These are phyloP conservation scores for Pristionchus fissidentatus DNA, from an alignment of 2,888 invertebrate species.

Conservation along the genomic window DNA sequence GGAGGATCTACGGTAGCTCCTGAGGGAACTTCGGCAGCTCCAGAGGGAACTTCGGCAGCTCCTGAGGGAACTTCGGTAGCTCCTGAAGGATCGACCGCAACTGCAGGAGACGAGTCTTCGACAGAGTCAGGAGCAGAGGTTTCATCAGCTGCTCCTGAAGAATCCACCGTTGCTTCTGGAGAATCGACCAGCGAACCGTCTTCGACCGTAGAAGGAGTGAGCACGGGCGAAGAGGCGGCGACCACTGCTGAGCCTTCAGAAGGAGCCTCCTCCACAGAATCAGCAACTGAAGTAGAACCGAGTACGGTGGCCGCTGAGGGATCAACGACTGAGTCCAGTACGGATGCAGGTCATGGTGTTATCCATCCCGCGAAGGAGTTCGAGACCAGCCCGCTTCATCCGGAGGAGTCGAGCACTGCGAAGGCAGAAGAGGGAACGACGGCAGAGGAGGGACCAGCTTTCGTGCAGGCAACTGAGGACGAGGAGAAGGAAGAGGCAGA, in stretches of 20 bases:
- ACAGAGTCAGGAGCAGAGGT: constrained; percentile 48
- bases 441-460: constrained; percentile 44
- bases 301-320: constrained; percentile 12
- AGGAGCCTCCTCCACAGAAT: constrained; percentile 46
- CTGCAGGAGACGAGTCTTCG: constrained; percentile 10
- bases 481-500: constrained; percentile 7
- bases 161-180: constrained; percentile 43
- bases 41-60: constrained; percentile 5
- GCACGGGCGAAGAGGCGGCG: not conserved
- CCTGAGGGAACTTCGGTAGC: constrained; percentile 48
- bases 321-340: constrained; percentile 20
- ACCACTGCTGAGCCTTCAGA: constrained; percentile 7
- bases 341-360: constrained; percentile 30
- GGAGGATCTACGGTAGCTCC: not conserved
- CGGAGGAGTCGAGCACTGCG: constrained; percentile 47
- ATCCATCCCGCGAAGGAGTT: constrained; percentile 40
- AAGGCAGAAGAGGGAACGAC: constrained; percentile 42
- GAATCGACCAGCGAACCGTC: constrained; percentile 37
- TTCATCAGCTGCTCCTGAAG: constrained; percentile 40
- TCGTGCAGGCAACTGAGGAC: not conserved
- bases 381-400: constrained; percentile 21
- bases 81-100: constrained; percentile 46
- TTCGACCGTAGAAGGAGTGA: constrained; percentile 46
- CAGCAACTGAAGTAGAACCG: constrained; percentile 24
- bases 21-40: not conserved